These are phyloP conservation scores for Eristalis intricaria DNA, from an alignment of 2,888 invertebrate genomes.

Conservation along the genomic window DNA sequence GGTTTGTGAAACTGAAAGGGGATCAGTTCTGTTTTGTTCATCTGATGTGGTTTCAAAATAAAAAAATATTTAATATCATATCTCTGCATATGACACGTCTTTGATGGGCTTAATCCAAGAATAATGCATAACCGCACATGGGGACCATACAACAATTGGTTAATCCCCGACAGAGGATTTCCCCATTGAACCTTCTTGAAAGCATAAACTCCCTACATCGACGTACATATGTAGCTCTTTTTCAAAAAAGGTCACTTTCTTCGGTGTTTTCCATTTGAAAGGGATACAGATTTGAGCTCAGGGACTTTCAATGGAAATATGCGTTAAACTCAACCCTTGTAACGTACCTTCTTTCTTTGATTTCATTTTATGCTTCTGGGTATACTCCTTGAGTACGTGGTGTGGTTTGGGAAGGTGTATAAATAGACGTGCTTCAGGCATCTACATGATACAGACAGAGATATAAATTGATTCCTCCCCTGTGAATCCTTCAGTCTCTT, in stretches of 20 bases:
- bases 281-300: conserved; percentile 20
- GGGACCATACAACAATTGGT: neutral
- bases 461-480: neutral
- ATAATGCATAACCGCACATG: neutral
- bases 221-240: neutral
- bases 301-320: conserved; percentile 18
- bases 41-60: neutral
- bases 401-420: neutral
- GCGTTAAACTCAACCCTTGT: conserved; percentile 11
- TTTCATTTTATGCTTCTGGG: neutral
- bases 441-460: too few species aligned
- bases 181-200: neutral
- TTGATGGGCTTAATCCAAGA: conserved; percentile 1
- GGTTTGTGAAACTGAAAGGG: neutral
- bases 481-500: neutral
- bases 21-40: neutral
- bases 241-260: conserved; percentile 16
- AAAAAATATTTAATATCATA: too few species aligned
- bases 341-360: neutral
- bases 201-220: conserved; percentile 8
- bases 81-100: conserved; percentile 4
- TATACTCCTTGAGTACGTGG: neutral
- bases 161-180: conserved; percentile 23
- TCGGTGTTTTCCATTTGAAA: conserved; percentile 31
- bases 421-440: neutral